Conservation (phyloP, 1,140 invertebrate genomes). For the Phenacoccus solenopsis region DNA sequence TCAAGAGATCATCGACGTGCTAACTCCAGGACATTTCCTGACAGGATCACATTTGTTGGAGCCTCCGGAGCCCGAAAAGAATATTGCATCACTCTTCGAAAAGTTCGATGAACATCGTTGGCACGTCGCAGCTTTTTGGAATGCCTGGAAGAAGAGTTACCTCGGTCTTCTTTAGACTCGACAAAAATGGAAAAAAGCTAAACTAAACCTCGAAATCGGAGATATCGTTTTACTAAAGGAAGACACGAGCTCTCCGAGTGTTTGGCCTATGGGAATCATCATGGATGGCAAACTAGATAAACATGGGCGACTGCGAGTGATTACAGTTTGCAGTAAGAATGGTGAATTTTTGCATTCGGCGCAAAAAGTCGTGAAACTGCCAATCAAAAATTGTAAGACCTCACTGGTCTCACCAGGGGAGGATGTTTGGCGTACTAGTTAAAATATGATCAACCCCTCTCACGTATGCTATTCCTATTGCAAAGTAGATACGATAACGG, state of each 20-base stretch:
- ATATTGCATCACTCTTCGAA: not conserved
- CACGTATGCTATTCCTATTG: too few species aligned
- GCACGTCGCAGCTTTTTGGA: not conserved
- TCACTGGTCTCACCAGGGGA: too few species aligned
- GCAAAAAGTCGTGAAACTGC: not conserved
- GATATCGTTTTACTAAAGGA: not conserved
- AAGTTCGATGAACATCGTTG: not conserved
- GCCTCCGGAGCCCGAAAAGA: conserved; percentile 12
- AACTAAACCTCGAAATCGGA: not conserved
- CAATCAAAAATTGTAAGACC: too few species aligned
- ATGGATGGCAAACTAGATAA: not conserved
- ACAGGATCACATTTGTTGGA: conserved; percentile 22
- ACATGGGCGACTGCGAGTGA: not conserved
- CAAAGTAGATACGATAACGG: too few species aligned
- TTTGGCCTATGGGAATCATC: not conserved
- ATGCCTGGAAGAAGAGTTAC: not conserved
- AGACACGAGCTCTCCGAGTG: not conserved
- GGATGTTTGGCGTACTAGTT: too few species aligned
- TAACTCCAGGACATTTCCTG: conserved; percentile 31
- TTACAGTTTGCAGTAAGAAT: not conserved
- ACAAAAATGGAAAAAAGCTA: not conserved
- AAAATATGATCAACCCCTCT: too few species aligned
- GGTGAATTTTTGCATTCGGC: not conserved
- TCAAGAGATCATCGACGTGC: conserved; percentile 14
- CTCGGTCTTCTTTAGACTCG: not conserved